These are phyloP conservation scores for Danio choprae DNA, from an alignment of 2,797 vertebrate species.

Conservation along the genomic window DNA sequence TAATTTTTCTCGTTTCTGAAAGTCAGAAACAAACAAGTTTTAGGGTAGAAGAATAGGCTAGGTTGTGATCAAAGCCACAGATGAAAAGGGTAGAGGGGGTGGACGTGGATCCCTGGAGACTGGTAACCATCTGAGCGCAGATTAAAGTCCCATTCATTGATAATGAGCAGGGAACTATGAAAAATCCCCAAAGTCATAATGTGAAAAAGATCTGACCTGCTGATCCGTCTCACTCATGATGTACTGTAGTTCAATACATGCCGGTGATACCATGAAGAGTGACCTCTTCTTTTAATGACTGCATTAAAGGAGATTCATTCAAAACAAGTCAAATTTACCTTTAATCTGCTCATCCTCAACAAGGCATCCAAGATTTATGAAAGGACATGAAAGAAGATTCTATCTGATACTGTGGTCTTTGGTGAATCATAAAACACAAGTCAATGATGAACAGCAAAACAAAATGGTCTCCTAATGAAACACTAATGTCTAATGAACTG, in stretches of 20 bases:
- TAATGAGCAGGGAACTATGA: slow-evolving; percentile 32
- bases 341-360: too few relatives aligned
- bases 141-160: slow-evolving; percentile 55
- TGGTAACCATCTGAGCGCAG: slow-evolving; percentile 52
- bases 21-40: slow-evolving; percentile 46
- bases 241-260: not conserved
- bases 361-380: too few relatives aligned
- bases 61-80: slow-evolving; percentile 50
- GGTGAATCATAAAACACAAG: too few relatives aligned
- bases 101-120: slow-evolving; percentile 31
- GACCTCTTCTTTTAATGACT: not conserved
- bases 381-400: too few relatives aligned
- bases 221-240: not conserved
- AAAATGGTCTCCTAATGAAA: too few relatives aligned
- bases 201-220: slow-evolving; percentile 30
- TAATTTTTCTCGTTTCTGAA: slow-evolving; percentile 28
- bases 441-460: too few relatives aligned
- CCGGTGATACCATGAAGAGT: not conserved
- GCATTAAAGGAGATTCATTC: too few relatives aligned
- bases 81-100: slow-evolving; percentile 50
- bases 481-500: too few relatives aligned
- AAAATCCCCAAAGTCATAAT: slow-evolving; percentile 28
- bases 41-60: slow-evolving; percentile 24
- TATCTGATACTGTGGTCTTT: too few relatives aligned
- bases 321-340: too few relatives aligned